These are phyloP conservation scores for Mycalesis mineus DNA, from an alignment of 2,888 invertebrate genomes.

Conservation along the genomic window DNA sequence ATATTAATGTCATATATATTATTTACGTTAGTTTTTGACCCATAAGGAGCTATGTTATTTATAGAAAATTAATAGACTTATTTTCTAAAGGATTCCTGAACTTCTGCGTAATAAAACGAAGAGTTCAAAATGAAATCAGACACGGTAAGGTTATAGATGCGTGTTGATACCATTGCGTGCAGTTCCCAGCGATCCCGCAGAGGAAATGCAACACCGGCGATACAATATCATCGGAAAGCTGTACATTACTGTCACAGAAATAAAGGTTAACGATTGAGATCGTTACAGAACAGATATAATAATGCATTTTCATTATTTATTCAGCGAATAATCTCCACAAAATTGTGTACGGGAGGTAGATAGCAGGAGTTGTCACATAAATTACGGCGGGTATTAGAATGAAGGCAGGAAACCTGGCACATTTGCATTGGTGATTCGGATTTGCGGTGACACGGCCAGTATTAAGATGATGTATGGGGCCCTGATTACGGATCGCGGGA, in stretches of 20 bases:
- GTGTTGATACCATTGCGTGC: neutral
- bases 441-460: conserved; percentile 72
- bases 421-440: conserved; percentile 74
- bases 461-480: conserved; percentile 73
- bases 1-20: no score
- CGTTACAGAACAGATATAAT: conserved; percentile 39
- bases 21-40: no score
- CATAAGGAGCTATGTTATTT: no score
- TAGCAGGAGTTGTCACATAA: conserved; percentile 68
- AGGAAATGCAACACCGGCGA: conserved; percentile 2
- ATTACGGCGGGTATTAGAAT: conserved; percentile 69
- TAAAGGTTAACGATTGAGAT: conserved; percentile 28
- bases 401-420: conserved; percentile 56
- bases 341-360: conserved; percentile 67
- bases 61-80: no score
- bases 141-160: neutral
- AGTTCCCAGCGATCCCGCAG: neutral
- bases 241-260: conserved; percentile 15
- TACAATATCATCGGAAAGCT: conserved; percentile 9
- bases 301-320: conserved; percentile 64
- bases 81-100: no score
- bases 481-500: conserved; percentile 56
- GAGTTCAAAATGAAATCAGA: neutral
- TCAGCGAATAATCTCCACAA: conserved; percentile 66
- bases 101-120: neutral